Percentiles rank a stretch among this genome's conserved stretches.
Evolutionary conservation across 2,797 vertebrate species (phyloP).

Genomic region (Limnodromus scolopaceus): DNA sequence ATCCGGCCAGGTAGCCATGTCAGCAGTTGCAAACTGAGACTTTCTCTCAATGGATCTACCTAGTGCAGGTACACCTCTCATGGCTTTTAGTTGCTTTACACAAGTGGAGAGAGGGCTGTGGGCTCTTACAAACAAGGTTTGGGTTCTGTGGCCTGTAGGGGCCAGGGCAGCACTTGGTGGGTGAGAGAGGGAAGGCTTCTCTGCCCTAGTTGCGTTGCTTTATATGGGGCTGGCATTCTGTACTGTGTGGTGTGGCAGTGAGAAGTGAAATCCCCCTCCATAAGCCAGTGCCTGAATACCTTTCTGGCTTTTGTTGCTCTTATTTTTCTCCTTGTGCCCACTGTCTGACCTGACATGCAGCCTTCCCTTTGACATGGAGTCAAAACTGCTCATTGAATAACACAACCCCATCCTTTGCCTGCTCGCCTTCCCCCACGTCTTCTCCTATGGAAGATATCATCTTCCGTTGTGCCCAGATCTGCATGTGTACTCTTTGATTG

Average conservation of each 20-base stretch:
- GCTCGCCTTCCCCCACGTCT: not conserved
- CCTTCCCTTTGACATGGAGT: not conserved
- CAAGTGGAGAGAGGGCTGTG: not conserved
- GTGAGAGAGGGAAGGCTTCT: not conserved
- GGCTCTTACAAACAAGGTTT: not conserved
- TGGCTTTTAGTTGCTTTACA: not conserved
- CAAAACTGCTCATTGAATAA: not conserved
- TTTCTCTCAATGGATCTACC: not conserved
- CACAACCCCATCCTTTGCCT: not conserved
- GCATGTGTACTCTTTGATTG: not conserved
- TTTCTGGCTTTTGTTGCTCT: not conserved
- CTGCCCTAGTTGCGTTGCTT: not conserved
- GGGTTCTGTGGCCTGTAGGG: not conserved
- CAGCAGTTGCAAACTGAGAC: not conserved
- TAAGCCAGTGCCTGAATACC: not conserved
- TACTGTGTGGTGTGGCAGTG: not conserved
- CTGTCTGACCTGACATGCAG: not conserved
- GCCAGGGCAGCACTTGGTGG: not conserved
- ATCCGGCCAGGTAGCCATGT: not conserved
- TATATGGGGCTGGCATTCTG: not conserved
- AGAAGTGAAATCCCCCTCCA: not conserved
- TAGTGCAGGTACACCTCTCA: not conserved
- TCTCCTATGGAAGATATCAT: not conserved
- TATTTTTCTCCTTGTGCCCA: not conserved
- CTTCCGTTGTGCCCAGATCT: constrained; percentile 9